phyloP scores from a whole-genome alignment of 2,113 vertebrate genomes.

The Seriola quinqueradiata region DNA sequence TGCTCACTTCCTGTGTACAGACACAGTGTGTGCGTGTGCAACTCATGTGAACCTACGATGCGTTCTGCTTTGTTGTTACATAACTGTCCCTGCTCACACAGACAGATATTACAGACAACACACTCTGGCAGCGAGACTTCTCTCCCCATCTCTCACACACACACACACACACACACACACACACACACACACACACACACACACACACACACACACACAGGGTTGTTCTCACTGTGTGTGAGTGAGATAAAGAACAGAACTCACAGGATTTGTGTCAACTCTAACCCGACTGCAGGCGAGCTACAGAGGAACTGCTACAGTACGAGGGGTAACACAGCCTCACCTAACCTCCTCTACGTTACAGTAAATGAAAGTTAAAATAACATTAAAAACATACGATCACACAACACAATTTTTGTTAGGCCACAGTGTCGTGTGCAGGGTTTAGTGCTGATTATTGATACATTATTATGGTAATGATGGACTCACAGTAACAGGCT shows the following conservation, averaged over 20 bases:
- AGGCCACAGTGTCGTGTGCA: not conserved
- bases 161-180: slow-evolving; percentile 29
- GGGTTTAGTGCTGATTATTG: not conserved
- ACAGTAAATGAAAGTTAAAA: not conserved
- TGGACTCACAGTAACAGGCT: too few species aligned
- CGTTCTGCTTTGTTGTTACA: slow-evolving; percentile 69
- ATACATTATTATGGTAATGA: too few species aligned
- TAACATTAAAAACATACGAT: too few species aligned
- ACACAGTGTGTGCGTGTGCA: slow-evolving; percentile 2
- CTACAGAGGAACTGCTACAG: slow-evolving; percentile 17
- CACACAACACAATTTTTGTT: too few species aligned
- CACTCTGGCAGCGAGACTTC: slow-evolving; percentile 64
- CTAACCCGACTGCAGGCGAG: not conserved
- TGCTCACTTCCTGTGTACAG: slow-evolving; percentile 28
- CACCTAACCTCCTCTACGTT: not conserved
- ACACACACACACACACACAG: slow-evolving; percentile 10
- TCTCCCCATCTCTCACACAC: not conserved
- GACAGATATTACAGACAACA: slow-evolving; percentile 66
- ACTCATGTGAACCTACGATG: slow-evolving; percentile 49
- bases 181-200: slow-evolving; percentile 6
- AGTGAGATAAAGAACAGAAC: slow-evolving; percentile 38
- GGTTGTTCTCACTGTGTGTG: slow-evolving; percentile 35
- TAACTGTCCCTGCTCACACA: slow-evolving; percentile 71
- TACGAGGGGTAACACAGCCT: not conserved
- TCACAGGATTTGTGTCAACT: slow-evolving; percentile 58